Base-by-base conservation (phyloP, 2,113 vertebrate species). In the Oncorhynchus kisutch region DNA sequence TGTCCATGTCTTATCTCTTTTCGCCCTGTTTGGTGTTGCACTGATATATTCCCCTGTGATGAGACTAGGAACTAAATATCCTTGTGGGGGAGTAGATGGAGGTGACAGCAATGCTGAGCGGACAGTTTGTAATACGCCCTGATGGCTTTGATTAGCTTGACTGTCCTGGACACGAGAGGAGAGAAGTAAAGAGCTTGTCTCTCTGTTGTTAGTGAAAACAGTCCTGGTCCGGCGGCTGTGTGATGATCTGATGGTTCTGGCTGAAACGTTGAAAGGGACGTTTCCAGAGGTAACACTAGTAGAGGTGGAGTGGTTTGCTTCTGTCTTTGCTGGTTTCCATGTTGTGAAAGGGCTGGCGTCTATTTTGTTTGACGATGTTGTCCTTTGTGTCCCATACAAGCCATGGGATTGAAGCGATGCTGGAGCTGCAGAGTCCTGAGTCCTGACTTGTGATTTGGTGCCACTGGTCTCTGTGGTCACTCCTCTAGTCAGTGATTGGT, bases 121-220 rank as follows among this genome's bases (percentile, higher is more conserved):
- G 34, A 62, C 78, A 79, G 75, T 83, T 80, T 77, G 78, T 65
- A 71, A 80, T 67, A 18, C 59, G 81, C 66, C 70, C 67, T 54
- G 71, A 59, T 82, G 81, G 29, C 51, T 88, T 76, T 80, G 72
- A 89, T 86, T 83, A 85, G 80, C 74, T 73, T 79, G 81, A 66
- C 25, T 81, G 31, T 75, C 71, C 73, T 79, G 77, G 31, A 31
- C 66, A 69, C 25, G 20, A 77, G 72, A 84, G 45, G 70, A 79
- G n/a, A 45, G 71, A 81, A 82, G 75, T 70, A 51, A 76, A 45
- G 75, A 59, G 11, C 78, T 85, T 71, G 74, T 80, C 80, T 83
- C 73, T 25, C 48, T 57, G 82, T 82, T 70, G 83, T 83, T 71
- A 80, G 48, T 77, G 18, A 68, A 0, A 0, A 27, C 69, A 45